phyloP scores from a whole-genome alignment of 2,113 vertebrate species.

The Sinocyclocheilus maitianheensis region DNA sequence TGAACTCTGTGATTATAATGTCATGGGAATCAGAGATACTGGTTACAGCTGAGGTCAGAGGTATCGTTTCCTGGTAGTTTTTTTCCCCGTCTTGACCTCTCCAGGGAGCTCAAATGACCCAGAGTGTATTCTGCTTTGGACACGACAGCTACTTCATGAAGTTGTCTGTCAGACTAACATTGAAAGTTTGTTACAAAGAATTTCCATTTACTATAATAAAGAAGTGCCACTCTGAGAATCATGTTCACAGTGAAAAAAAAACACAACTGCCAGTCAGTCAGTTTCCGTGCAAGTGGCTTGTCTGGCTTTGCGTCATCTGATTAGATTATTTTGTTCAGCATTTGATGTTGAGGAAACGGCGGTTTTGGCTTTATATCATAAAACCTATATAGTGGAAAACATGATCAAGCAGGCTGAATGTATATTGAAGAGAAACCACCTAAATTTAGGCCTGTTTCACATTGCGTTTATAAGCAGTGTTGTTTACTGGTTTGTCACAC shows the following conservation, averaged over 20 bases:
- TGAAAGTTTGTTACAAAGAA: background rate
- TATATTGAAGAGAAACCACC: background rate
- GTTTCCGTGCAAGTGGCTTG: background rate
- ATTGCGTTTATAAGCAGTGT: background rate
- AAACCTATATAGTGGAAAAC: background rate
- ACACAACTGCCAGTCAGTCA: background rate
- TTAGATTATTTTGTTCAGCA: background rate
- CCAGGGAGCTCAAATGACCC: constrained; percentile 47
- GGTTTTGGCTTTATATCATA: background rate
- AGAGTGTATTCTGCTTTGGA: constrained; percentile 25
- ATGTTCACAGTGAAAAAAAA: background rate
- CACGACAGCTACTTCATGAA: background rate
- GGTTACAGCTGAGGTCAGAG: constrained; percentile 30
- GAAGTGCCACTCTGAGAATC: background rate
- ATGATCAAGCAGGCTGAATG: background rate
- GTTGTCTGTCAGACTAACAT: background rate
- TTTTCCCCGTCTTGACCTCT: constrained; percentile 22
- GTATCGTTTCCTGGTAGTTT: constrained; percentile 46
- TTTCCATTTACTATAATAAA: background rate
- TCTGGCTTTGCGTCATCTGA: background rate
- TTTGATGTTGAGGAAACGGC: background rate
- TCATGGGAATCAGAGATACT: constrained; percentile 33
- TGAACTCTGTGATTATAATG: background rate
- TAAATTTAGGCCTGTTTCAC: background rate
- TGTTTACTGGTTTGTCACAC: background rate